A percentile compares a stretch with the other conserved stretches of the same genome.
Evolutionary conservation across 2,113 vertebrate species (phyloP).

Genomic region (Promerops cafer): DNA sequence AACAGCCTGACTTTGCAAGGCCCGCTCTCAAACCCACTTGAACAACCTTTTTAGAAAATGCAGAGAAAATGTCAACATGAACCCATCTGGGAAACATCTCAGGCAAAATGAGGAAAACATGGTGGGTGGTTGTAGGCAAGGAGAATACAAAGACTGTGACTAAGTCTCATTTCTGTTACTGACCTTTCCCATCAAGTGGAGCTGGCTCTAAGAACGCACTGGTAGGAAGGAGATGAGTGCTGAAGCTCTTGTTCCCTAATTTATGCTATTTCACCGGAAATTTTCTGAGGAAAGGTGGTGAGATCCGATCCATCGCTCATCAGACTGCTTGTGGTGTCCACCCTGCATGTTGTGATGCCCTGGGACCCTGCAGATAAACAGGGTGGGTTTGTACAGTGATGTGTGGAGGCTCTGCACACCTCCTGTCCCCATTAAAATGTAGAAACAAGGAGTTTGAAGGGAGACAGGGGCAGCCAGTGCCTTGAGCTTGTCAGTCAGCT

Average conservation of each 20-base stretch:
- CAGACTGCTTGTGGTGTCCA: not conserved
- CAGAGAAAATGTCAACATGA: not conserved
- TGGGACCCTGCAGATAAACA: not conserved
- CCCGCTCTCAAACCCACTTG: not conserved
- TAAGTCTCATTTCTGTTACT: not conserved
- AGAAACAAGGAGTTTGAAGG: not conserved
- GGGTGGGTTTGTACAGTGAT: not conserved
- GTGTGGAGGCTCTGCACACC: not conserved
- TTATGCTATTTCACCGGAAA: not conserved
- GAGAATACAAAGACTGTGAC: not conserved
- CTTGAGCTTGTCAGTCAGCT: not conserved
- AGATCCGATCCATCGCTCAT: not conserved
- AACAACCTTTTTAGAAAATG: not conserved
- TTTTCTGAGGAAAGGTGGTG: not conserved
- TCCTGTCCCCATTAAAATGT: not conserved
- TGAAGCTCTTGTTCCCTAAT: not conserved
- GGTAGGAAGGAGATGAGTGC: not conserved
- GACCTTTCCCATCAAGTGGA: not conserved
- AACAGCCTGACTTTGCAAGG: not conserved
- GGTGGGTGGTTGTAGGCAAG: not conserved
- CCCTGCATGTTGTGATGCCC: not conserved
- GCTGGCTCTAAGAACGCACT: rapidly evolving
- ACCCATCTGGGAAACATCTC: not conserved
- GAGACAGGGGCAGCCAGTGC: not conserved
- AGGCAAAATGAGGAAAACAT: not conserved